These are phyloP conservation scores for Asbolus verrucosus DNA, from an alignment of 1,140 invertebrate genomes.

Conservation along the genomic window DNA sequence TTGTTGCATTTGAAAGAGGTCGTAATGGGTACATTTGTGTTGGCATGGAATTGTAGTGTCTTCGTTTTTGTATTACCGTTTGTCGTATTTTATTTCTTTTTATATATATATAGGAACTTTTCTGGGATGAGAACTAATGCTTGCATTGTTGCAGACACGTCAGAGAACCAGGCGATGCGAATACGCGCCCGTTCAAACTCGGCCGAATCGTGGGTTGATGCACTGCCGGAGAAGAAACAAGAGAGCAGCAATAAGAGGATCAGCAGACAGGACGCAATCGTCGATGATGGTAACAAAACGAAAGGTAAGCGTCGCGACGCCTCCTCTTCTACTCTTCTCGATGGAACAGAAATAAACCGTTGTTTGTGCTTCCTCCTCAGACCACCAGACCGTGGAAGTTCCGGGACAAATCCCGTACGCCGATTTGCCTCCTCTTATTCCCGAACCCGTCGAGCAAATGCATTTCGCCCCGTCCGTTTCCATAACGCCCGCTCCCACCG, in stretches of 20 bases:
- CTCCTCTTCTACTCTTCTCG: too few species aligned
- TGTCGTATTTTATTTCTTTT: too few species aligned
- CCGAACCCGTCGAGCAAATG: slow-evolving; percentile 59
- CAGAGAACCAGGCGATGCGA: slow-evolving; percentile 50
- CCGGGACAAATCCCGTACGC: slow-evolving; percentile 34
- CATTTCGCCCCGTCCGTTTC: slow-evolving; percentile 55
- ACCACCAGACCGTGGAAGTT: slow-evolving; percentile 41
- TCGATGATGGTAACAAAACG: slow-evolving; percentile 46
- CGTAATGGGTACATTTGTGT: background rate
- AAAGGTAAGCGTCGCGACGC: too few species aligned
- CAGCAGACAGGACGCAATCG: slow-evolving; percentile 44
- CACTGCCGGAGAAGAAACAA: slow-evolving; percentile 33
- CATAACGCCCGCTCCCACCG: slow-evolving; percentile 56
- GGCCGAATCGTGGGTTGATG: slow-evolving; percentile 68
- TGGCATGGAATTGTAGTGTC: too few species aligned
- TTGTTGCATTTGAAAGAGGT: too few species aligned
- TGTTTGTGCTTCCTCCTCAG: slow-evolving; percentile 27
- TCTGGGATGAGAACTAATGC: too few species aligned
- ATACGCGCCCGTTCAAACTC: slow-evolving; percentile 69
- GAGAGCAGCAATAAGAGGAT: slow-evolving; percentile 39
- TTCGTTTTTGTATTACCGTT: too few species aligned
- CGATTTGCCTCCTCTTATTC: slow-evolving; percentile 57
- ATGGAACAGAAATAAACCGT: too few species aligned
- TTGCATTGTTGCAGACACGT: slow-evolving; percentile 42
- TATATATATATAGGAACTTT: too few species aligned